Conservation (phyloP, 1,140 invertebrate species). For the Drosophila nikananu region DNA sequence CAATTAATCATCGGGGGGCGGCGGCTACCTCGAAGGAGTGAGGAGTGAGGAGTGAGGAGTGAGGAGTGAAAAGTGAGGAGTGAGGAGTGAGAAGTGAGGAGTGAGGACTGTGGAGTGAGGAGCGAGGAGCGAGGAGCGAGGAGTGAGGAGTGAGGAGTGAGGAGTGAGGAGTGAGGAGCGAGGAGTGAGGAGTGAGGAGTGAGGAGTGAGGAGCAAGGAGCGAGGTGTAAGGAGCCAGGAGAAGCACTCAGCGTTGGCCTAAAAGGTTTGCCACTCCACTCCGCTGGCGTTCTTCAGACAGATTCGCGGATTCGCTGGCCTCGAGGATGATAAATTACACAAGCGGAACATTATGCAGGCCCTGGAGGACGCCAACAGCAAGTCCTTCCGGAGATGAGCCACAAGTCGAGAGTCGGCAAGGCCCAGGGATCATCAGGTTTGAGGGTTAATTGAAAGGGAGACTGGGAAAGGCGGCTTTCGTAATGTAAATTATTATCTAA, state of each 20-base stretch:
- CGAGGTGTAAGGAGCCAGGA: background rate
- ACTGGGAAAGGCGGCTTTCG: too few relatives aligned
- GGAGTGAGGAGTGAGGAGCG: background rate
- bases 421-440: slow-evolving; percentile 35
- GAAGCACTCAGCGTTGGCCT: slow-evolving; percentile 43
- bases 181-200: background rate
- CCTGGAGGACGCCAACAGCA: slow-evolving; percentile 1
- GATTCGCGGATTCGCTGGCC: slow-evolving; percentile 33
- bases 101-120: too few relatives aligned
- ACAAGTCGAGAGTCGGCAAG: background rate
- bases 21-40: background rate
- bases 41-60: background rate
- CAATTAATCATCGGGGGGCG: slow-evolving; percentile 81
- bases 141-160: background rate
- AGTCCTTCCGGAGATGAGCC: slow-evolving; percentile 19
- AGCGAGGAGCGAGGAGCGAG: background rate
- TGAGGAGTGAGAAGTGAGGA: background rate
- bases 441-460: slow-evolving; percentile 30
- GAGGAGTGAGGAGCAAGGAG: too few relatives aligned
- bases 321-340: slow-evolving; percentile 77
- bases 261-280: slow-evolving; percentile 57
- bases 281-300: background rate
- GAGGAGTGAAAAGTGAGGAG: background rate
- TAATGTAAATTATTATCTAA: background rate
- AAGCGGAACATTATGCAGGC: slow-evolving; percentile 58